Evolutionary conservation across 2,797 vertebrate genomes (phyloP), one percentile per base, ranked within the genome.

Genomic region (Sebastes alutus): DNA sequence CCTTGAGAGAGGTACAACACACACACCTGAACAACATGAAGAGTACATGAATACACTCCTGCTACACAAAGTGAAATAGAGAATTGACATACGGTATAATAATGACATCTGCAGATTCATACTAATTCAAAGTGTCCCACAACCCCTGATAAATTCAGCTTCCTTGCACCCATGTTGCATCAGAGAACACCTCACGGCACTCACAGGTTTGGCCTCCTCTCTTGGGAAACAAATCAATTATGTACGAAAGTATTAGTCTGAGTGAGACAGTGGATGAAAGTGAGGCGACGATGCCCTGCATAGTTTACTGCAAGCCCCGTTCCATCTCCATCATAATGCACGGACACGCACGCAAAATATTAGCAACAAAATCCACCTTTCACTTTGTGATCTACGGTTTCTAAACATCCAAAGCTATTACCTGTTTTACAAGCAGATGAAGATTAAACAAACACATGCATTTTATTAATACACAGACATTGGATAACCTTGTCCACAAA

Each of bases 1-100:
- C 92, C 96, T 99, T 25, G 97, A 99, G 92, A 96, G 97, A 97
- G 98, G 98, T 99, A 96, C 86, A 9, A 29, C 30, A 65, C 27
- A 49, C 33, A 58, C 42, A 42, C 58, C 25, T 60, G 1, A 65
- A 63, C 23, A 6, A 6, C 59, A 67, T 32, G 2, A 64, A 63
- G 5, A 65, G 14, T 30, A 63, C 32, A 71, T 3, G 22, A 27
- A 62, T 11, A 33, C 52, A 52, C 32, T 32, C 8, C 2, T 1
- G 6, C 27, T 9, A 54, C 30, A 61, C 38, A 33, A 22, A 11
- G 4, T 7, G 6, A 56, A 62, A 49, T 7, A 10, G 27, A 64
- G 22, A 46, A 67, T 18, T 12, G 7, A 16, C 13, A n/a, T 7
- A 54, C 4, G 2, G 8, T 22, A n/a, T 14, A 67, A 52, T 66